A percentile compares a stretch with the other conserved stretches of the same genome.
Conservation (phyloP, 2,888 invertebrate genomes). For the Troilus luridus region DNA sequence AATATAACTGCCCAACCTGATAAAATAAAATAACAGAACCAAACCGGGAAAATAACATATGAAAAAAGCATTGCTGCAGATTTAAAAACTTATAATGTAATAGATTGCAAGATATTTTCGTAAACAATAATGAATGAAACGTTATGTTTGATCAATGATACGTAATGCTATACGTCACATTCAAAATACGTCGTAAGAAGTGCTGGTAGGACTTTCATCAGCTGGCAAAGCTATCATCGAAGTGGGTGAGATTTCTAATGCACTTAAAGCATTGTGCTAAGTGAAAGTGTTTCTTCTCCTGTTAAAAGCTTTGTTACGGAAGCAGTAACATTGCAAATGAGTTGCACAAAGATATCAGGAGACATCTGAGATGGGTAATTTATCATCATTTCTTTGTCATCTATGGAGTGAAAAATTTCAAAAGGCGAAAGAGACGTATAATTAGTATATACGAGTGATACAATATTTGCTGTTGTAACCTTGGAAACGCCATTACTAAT, state of each 20-base stretch:
- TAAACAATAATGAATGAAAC: background rate
- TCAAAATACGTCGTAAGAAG: background rate
- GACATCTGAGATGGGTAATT: background rate
- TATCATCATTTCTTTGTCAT: background rate
- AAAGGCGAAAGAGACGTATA: background rate
- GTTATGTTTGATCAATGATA: background rate
- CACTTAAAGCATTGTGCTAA: background rate
- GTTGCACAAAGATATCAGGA: background rate
- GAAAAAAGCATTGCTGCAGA: no score
- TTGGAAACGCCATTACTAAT: background rate
- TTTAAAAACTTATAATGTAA: background rate
- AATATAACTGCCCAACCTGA: no score
- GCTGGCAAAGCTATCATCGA: background rate
- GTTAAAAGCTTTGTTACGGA: background rate
- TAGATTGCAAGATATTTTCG: background rate
- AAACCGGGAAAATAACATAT: no score
- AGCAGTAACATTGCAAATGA: background rate
- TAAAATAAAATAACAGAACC: no score
- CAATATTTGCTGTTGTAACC: background rate
- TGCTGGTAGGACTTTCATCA: background rate
- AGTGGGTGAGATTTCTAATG: constrained; percentile 11
- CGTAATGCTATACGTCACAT: background rate
- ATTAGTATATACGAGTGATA: background rate
- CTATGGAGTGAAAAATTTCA: background rate
- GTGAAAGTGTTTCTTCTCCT: background rate